Evolutionary conservation across 2,113 vertebrate species (phyloP).

Genomic region (Apteryx mantelli): DNA sequence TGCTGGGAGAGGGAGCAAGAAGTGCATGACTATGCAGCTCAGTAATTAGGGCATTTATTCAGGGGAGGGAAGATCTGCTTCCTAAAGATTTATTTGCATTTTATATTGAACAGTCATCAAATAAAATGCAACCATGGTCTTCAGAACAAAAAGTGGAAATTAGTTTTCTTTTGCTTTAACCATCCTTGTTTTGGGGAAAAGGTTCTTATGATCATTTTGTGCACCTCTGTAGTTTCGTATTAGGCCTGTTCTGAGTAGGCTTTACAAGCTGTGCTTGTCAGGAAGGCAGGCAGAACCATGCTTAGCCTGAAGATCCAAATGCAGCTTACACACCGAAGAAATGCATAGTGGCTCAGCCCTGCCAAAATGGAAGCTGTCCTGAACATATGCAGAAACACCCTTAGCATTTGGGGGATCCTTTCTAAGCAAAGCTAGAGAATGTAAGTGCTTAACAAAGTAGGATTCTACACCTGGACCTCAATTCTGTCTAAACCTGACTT

Average conservation of each 20-base stretch:
- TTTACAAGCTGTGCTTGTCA: neutral
- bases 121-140: neutral
- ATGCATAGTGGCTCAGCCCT: neutral
- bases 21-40: neutral
- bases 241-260: neutral
- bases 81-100: neutral
- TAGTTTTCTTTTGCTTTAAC: neutral
- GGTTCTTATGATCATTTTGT: neutral
- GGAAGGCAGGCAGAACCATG: neutral
- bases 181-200: neutral
- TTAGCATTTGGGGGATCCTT: neutral
- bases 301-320: neutral
- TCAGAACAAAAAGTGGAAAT: neutral
- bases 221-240: neutral
- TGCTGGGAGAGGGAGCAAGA: neutral
- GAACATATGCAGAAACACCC: neutral
- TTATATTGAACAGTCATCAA: neutral
- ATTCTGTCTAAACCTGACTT: neutral
- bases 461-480: neutral
- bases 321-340: neutral
- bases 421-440: neutral
- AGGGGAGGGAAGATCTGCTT: neutral
- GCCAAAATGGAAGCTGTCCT: neutral
- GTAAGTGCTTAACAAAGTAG: neutral
- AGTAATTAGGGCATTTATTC: neutral